These are phyloP conservation scores for Sinocyclocheilus anophthalmus DNA, from an alignment of 2,113 vertebrate genomes.

Conservation along the genomic window DNA sequence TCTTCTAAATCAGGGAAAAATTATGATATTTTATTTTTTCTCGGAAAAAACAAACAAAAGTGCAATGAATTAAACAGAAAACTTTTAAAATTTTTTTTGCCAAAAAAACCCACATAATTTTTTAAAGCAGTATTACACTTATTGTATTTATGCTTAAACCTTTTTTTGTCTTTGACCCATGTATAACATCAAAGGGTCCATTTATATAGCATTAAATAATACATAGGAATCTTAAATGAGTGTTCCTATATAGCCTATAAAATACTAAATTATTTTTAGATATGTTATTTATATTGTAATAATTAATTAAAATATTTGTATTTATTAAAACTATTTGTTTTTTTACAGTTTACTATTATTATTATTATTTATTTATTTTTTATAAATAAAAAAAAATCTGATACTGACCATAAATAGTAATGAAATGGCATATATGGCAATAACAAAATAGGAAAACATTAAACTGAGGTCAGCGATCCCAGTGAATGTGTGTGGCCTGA, in stretches of 20 bases:
- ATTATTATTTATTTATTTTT: neutral
- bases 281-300: neutral
- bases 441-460: neutral
- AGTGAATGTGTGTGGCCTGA: conserved; percentile 23
- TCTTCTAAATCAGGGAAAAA: no score
- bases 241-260: neutral
- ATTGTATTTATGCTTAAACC: no score
- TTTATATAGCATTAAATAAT: neutral
- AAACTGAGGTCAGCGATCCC: neutral
- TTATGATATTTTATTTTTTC: no score
- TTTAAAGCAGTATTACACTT: no score
- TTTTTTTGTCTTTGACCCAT: no score
- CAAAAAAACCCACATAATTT: no score
- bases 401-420: neutral
- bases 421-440: neutral
- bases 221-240: neutral
- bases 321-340: neutral
- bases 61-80: no score
- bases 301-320: neutral
- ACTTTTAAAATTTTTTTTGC: no score
- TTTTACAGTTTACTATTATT: neutral
- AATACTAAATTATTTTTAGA: neutral
- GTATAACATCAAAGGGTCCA: neutral
- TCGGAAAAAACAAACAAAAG: no score
- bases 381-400: neutral